These are phyloP conservation scores for Bothrops jararaca DNA, from an alignment of 2,113 vertebrate genomes.

Conservation along the genomic window DNA sequence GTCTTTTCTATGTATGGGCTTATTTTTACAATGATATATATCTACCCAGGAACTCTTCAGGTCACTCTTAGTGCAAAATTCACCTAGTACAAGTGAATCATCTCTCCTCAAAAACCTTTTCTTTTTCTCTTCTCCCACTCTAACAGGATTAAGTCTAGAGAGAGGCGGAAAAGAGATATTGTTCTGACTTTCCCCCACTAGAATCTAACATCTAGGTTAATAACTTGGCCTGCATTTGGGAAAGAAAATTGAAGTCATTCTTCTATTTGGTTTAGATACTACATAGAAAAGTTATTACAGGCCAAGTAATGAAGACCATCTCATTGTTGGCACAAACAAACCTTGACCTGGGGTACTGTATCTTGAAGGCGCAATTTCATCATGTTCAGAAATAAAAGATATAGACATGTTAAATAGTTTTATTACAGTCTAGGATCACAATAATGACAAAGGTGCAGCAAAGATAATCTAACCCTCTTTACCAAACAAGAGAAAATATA, in stretches of 20 bases:
- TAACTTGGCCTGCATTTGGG: constrained; percentile 60
- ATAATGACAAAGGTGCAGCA: constrained; percentile 47
- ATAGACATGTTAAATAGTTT: constrained; percentile 37
- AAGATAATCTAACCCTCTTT: constrained; percentile 57
- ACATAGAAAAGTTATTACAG: constrained; percentile 62
- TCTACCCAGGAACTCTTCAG: constrained; percentile 15
- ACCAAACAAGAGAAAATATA: constrained; percentile 56
- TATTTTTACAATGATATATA: constrained; percentile 19
- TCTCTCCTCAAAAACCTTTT: background rate
- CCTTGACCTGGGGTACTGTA: constrained; percentile 39
- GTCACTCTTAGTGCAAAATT: background rate
- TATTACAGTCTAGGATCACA: constrained; percentile 32
- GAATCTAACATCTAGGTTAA: constrained; percentile 63
- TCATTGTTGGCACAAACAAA: constrained; percentile 50
- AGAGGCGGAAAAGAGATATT: constrained; percentile 43
- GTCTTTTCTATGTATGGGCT: background rate
- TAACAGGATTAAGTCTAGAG: constrained; percentile 22
- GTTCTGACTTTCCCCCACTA: constrained; percentile 50
- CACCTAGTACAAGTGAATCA: background rate
- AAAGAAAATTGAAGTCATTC: constrained; percentile 68
- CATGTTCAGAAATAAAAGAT: constrained; percentile 54
- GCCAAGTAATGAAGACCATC: constrained; percentile 50
- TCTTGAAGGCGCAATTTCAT: constrained; percentile 57
- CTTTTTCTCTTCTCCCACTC: background rate
- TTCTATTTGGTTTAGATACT: constrained; percentile 60